Evolutionary conservation across 2,797 vertebrate species (phyloP).

Genomic region (Phoeniculus purpureus): DNA sequence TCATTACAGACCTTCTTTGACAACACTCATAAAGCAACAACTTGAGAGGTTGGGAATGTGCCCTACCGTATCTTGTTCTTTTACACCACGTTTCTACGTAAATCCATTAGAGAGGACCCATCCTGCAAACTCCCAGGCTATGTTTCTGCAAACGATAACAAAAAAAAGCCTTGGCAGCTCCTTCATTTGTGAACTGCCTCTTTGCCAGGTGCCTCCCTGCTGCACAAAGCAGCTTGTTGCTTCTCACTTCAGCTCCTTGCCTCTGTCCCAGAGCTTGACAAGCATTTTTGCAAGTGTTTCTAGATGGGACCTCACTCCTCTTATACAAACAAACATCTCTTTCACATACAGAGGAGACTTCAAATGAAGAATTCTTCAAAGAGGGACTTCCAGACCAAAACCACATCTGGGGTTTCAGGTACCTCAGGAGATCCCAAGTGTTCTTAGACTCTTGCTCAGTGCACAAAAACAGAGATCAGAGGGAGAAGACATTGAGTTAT

Average conservation of each 20-base stretch:
- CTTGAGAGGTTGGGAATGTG: neutral
- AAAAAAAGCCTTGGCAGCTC: neutral
- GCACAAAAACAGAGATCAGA: neutral
- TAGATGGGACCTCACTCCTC: neutral
- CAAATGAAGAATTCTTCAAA: neutral
- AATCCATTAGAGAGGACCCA: neutral
- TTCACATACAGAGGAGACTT: neutral
- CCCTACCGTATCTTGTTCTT: accelerated
- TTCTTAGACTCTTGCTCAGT: neutral
- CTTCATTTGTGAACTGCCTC: conserved; percentile 4
- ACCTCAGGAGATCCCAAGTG: accelerated
- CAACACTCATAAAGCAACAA: accelerated
- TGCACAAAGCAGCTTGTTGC: conserved; percentile 41
- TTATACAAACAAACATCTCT: neutral
- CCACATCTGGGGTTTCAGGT: neutral
- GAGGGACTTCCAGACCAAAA: neutral
- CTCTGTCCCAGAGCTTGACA: conserved; percentile 17
- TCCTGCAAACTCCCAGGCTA: neutral
- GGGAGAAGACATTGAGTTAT: neutral
- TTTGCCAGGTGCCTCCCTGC: conserved; percentile 44
- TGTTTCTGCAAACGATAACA: neutral
- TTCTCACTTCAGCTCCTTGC: conserved; percentile 41
- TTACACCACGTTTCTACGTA: neutral
- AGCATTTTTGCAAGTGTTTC: neutral
- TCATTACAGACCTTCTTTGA: neutral